These are phyloP conservation scores for Leucoma salicis DNA, from an alignment of 2,888 invertebrate genomes.

Conservation along the genomic window DNA sequence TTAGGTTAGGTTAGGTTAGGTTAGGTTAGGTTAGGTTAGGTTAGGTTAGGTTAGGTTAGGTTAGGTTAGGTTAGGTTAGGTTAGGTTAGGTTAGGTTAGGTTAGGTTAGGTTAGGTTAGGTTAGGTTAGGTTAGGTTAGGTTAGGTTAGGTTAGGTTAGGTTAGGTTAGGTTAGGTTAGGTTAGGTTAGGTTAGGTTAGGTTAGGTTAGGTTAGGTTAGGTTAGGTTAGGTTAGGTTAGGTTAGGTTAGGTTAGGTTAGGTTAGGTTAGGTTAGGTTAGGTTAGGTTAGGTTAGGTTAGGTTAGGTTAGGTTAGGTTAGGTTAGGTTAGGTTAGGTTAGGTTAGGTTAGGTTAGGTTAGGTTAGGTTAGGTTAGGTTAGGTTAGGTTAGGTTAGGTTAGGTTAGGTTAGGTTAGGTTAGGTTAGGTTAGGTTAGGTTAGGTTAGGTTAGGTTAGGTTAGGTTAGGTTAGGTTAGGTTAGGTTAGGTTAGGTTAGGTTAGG, in stretches of 20 bases:
- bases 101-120: constrained; percentile 20
- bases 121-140: constrained; percentile 18
- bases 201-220: constrained; percentile 23
- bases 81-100: constrained; percentile 23
- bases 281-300: constrained; percentile 21
- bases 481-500: constrained; percentile 3
- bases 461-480: constrained; percentile 4
- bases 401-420: constrained; percentile 21
- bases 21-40: constrained; percentile 25
- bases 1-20: constrained; percentile 30
- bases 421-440: constrained; percentile 23
- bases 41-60: constrained; percentile 22
- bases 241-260: constrained; percentile 24
- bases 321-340: constrained; percentile 19
- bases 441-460: constrained; percentile 22
- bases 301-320: constrained; percentile 21
- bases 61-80: constrained; percentile 24
- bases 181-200: constrained; percentile 24
- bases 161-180: constrained; percentile 23
- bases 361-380: constrained; percentile 19
- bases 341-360: constrained; percentile 15
- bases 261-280: constrained; percentile 18
- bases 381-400: constrained; percentile 20
- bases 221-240: constrained; percentile 23
- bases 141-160: constrained; percentile 25